These are phyloP conservation scores for Salvelinus sp. DNA, from an alignment of 2,113 vertebrate species.

Conservation along the genomic window DNA sequence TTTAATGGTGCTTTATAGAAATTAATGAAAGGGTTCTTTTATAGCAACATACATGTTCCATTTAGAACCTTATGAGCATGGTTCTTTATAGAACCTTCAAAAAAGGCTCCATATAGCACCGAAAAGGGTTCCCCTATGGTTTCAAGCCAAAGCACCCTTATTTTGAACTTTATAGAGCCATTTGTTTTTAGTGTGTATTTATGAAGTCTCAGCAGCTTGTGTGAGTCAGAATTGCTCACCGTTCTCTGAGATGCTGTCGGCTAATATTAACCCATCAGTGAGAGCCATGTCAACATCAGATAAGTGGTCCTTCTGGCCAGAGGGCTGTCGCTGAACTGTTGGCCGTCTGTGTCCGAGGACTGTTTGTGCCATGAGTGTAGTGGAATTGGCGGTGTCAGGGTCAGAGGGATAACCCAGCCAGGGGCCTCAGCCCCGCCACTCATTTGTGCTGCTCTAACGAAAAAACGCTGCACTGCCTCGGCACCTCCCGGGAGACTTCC, in stretches of 20 bases:
- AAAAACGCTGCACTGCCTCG: neutral
- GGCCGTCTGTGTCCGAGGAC: neutral
- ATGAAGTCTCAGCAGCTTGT: neutral
- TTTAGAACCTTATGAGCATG: too few relatives aligned
- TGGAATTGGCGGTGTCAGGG: neutral
- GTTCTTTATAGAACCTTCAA: too few relatives aligned
- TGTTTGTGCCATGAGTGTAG: neutral
- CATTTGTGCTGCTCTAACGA: slow-evolving; percentile 20
- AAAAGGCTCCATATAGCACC: too few relatives aligned
- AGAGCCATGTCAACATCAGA: too few relatives aligned
- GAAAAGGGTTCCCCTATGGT: too few relatives aligned
- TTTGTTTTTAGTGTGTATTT: neutral
- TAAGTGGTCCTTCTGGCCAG: neutral
- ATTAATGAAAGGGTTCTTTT: too few relatives aligned
- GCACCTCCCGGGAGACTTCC: neutral
- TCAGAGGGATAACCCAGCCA: slow-evolving; percentile 1
- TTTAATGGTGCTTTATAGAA: too few relatives aligned
- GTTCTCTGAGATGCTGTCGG: neutral
- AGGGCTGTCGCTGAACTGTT: neutral
- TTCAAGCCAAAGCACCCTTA: too few relatives aligned
- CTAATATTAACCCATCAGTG: neutral
- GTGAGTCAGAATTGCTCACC: neutral
- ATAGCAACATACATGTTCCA: too few relatives aligned
- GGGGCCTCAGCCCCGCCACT: too few relatives aligned
- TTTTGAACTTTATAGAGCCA: too few relatives aligned